A percentile compares a stretch with the other conserved stretches of the same genome.
These are phyloP conservation scores for Diarsia dahlii DNA, from an alignment of 2,888 invertebrate genomes.

Conservation along the genomic window DNA sequence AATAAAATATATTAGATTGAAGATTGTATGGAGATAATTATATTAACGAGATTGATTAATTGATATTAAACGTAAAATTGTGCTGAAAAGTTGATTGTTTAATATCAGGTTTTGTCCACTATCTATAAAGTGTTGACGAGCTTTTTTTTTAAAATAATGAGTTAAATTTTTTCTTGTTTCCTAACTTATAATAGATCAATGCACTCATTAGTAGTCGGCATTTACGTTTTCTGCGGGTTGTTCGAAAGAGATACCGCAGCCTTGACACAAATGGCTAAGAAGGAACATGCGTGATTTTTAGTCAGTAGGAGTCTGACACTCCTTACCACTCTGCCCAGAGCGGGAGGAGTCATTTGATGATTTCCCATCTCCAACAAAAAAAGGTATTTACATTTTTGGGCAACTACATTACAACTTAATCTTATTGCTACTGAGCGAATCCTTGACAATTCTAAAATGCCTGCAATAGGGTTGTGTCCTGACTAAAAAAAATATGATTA, in stretches of 20 bases:
- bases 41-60: not conserved
- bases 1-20: conserved; percentile 1
- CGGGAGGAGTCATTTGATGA: too few relatives aligned
- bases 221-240: not conserved
- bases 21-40: conserved; percentile 17
- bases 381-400: not conserved
- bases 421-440: not conserved
- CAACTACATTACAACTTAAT: not conserved
- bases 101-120: not conserved
- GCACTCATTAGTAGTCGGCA: not conserved
- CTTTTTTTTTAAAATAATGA: not conserved
- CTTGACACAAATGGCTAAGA: too few relatives aligned
- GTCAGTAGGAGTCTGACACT: too few relatives aligned
- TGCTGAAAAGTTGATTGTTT: not conserved
- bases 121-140: not conserved
- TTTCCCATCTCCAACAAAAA: too few relatives aligned
- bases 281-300: too few relatives aligned
- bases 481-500: too few relatives aligned
- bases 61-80: conserved; percentile 15
- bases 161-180: not conserved
- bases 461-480: too few relatives aligned
- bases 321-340: too few relatives aligned
- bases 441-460: not conserved
- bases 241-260: too few relatives aligned
- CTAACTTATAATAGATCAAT: not conserved